phyloP scores from a whole-genome alignment of 2,888 invertebrate species.

The Stomorhina lunata region DNA sequence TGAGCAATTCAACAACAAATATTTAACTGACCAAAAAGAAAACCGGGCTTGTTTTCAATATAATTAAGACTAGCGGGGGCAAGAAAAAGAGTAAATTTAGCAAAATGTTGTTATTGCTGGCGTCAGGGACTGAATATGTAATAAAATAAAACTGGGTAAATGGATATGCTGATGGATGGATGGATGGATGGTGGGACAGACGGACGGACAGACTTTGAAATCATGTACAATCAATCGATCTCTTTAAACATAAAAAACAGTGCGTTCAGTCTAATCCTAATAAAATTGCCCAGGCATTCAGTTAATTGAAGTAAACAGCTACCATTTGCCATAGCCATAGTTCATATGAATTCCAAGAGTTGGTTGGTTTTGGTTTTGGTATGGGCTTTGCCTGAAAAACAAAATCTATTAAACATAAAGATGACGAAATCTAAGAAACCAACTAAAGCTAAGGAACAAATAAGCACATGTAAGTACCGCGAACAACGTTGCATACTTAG shows the following conservation, averaged over 20 bases:
- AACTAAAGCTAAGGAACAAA: background rate
- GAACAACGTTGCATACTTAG: background rate
- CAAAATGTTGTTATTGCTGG: slow-evolving; percentile 21
- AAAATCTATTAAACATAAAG: background rate
- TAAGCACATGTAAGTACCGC: background rate
- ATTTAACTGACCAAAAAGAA: too few relatives aligned
- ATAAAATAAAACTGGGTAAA: slow-evolving; percentile 22
- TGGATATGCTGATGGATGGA: background rate
- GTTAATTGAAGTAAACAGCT: slow-evolving; percentile 16
- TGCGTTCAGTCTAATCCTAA: slow-evolving; percentile 68
- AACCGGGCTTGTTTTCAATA: slow-evolving; percentile 28
- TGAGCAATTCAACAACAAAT: too few relatives aligned
- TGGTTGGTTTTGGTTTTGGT: background rate
- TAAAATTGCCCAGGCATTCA: slow-evolving; percentile 64
- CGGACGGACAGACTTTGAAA: background rate
- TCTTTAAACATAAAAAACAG: slow-evolving; percentile 52
- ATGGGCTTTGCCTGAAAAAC: background rate
- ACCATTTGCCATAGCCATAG: too few relatives aligned
- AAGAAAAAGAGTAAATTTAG: background rate
- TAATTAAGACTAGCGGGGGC: background rate
- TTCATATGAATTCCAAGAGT: too few relatives aligned
- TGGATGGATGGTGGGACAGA: background rate
- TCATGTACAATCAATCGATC: slow-evolving; percentile 50
- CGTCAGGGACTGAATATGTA: slow-evolving; percentile 32
- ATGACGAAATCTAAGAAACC: slow-evolving; percentile 47